Evolutionary conservation across 2,797 vertebrate genomes (phyloP).

Genomic region (Alosa sapidissima): DNA sequence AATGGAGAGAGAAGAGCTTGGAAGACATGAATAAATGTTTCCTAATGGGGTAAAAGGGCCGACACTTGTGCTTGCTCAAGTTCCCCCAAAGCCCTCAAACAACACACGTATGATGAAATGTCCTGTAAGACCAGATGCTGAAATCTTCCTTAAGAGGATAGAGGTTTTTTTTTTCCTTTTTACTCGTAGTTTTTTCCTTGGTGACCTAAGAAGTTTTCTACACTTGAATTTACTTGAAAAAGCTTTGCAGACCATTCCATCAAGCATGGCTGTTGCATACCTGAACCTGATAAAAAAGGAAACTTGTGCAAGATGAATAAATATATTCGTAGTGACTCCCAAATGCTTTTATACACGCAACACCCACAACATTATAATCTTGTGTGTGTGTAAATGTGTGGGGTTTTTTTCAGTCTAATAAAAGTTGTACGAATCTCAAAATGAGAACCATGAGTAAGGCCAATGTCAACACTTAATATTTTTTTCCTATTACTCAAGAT

Average conservation of each 20-base stretch:
- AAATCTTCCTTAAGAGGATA: conserved; percentile 30
- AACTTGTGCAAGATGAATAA: background rate
- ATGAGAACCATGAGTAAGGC: background rate
- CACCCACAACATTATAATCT: background rate
- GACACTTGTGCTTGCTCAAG: conserved; percentile 46
- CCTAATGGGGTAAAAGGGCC: conserved; percentile 39
- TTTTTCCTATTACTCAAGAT: background rate
- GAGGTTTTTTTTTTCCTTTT: conserved; percentile 30
- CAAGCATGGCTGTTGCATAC: background rate
- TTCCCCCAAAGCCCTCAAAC: conserved; percentile 32
- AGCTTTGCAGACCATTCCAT: background rate
- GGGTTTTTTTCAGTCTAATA: background rate
- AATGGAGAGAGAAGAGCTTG: conserved; percentile 31
- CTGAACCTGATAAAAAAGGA: background rate
- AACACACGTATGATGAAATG: conserved; percentile 65
- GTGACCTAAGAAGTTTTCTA: conserved; percentile 1
- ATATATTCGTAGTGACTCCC: background rate
- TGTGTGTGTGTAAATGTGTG: background rate
- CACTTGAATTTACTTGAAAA: background rate
- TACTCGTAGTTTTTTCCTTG: background rate
- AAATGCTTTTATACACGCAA: background rate
- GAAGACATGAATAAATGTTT: conserved; percentile 44
- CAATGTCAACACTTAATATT: conserved; percentile 14
- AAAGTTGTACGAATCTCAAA: background rate
- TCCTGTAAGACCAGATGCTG: conserved; percentile 60